A percentile compares a stretch with the other conserved stretches of the same genome.
These are phyloP conservation scores for Acipenser oxyrinchus DNA, from an alignment of 2,797 vertebrate genomes.

Conservation along the genomic window DNA sequence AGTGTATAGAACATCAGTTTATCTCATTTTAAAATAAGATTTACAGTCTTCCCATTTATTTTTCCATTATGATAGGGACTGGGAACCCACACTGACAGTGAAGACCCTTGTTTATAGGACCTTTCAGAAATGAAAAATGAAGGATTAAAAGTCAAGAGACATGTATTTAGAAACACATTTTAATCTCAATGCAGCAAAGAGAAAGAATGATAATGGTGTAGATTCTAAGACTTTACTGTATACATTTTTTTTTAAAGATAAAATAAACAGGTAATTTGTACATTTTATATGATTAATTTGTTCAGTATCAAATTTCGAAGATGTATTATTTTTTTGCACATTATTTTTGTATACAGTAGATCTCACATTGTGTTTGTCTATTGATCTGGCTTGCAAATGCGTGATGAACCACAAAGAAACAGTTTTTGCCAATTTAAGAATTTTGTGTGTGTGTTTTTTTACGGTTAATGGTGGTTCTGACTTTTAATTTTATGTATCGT, in stretches of 20 bases:
- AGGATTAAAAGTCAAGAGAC: conserved; percentile 51
- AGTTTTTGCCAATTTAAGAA: no score
- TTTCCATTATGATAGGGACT: conserved; percentile 39
- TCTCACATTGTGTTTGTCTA: no score
- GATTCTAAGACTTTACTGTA: conserved; percentile 17
- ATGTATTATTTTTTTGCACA: no score
- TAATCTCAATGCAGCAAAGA: conserved; percentile 24
- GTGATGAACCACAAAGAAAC: no score
- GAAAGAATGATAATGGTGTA: conserved; percentile 33
- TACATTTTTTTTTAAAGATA: no score
- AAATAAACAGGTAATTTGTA: no score
- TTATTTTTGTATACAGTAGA: no score
- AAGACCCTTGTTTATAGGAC: conserved; percentile 41
- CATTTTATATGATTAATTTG: no score
- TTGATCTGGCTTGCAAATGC: no score
- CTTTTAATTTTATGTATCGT: conserved; percentile 47
- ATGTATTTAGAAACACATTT: conserved; percentile 25
- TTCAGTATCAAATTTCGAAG: no score
- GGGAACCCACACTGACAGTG: conserved; percentile 41
- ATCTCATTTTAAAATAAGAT: conserved; percentile 20
- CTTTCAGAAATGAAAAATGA: conserved; percentile 46
- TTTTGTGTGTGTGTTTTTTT: conserved; percentile 39
- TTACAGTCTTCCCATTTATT: conserved; percentile 29
- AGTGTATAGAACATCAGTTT: conserved; percentile 38
- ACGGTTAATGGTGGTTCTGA: conserved; percentile 65